Conservation (phyloP, 2,888 invertebrate genomes). For the Ctena decussata region DNA sequence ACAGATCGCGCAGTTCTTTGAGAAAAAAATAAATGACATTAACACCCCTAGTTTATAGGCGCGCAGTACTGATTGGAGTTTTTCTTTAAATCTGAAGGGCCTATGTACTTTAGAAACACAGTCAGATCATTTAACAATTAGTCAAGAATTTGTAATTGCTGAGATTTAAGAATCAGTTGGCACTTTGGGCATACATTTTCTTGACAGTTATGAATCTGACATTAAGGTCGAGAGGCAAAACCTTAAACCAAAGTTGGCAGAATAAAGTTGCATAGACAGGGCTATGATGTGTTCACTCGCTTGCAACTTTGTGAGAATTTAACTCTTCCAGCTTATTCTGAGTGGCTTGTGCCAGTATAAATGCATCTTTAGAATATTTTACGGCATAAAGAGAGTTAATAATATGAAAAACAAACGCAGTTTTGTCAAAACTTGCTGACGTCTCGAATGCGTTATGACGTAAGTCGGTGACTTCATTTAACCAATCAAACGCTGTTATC, state of each 20-base stretch:
- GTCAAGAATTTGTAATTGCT: background rate
- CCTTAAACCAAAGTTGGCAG: background rate
- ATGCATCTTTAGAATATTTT: too few species aligned
- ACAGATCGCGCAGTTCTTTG: background rate
- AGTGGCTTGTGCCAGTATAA: background rate
- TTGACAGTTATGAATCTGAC: background rate
- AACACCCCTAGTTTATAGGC: background rate
- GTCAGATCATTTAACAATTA: background rate
- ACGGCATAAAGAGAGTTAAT: too few species aligned
- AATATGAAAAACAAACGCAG: too few species aligned
- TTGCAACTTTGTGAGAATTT: background rate
- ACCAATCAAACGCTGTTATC: too few species aligned
- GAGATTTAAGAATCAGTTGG: background rate
- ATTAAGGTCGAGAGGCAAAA: background rate
- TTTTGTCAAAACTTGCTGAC: too few species aligned
- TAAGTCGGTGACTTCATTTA: too few species aligned
- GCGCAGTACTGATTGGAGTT: background rate
- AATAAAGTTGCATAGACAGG: background rate
- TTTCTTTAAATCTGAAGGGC: background rate
- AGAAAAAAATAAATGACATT: background rate
- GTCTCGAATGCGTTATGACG: too few species aligned
- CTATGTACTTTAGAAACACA: background rate
- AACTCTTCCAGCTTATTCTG: background rate
- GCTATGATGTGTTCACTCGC: background rate
- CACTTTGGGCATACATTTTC: background rate